Percentiles rank a stretch among this genome's conserved stretches.
These are phyloP conservation scores for Leucania comma DNA, from an alignment of 2,888 invertebrate species.

Conservation along the genomic window DNA sequence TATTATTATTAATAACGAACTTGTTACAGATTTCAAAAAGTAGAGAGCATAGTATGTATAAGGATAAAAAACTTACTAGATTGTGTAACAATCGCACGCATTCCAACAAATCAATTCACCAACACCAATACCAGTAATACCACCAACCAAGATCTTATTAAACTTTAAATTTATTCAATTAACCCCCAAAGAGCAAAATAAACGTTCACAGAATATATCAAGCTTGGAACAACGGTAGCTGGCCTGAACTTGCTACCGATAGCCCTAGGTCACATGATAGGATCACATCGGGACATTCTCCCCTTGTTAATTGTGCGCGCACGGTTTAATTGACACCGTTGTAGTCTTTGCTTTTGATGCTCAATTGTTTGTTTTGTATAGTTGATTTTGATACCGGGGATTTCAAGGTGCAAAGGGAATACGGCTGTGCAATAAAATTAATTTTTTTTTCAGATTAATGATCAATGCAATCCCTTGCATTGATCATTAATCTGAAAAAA, in stretches of 20 bases:
- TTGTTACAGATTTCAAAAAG: neutral
- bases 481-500: too few species aligned
- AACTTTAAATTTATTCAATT: constrained; percentile 79
- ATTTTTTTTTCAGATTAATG: too few species aligned
- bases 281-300: constrained; percentile 84
- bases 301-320: constrained; percentile 83
- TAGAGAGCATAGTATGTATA: too few species aligned
- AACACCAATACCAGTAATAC: constrained; percentile 50
- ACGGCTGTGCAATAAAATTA: neutral
- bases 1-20: too few species aligned
- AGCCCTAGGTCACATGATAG: constrained; percentile 86
- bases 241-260: constrained; percentile 84
- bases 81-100: neutral
- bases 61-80: neutral
- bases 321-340: constrained; percentile 83
- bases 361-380: constrained; percentile 58
- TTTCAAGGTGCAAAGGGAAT: constrained; percentile 22
- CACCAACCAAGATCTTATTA: constrained; percentile 64
- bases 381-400: constrained; percentile 8
- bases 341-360: constrained; percentile 58
- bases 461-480: neutral
- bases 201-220: constrained; percentile 85
- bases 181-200: constrained; percentile 76
- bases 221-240: constrained; percentile 82
- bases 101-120: constrained; percentile 24